Base-by-base conservation (phyloP, 2,888 invertebrate species). In the Schizaphis graminum region DNA sequence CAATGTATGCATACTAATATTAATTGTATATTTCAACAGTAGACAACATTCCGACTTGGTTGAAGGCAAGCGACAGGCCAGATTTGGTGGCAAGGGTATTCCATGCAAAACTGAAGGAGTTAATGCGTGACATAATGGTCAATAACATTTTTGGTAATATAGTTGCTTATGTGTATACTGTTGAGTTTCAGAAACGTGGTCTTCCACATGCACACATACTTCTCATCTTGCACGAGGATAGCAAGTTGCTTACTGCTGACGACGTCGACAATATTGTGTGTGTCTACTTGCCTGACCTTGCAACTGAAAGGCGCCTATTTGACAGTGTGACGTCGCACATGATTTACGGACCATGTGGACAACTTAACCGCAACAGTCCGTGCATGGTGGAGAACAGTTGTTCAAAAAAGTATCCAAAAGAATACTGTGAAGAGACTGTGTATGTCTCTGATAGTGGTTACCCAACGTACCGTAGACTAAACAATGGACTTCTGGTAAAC, bases 341-440 rank as follows among this genome's bases (percentile, higher is more conserved):
- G 94, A 85, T 95, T 10, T 94, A 95, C 85, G 93, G 92, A 4
- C 94, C 94, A 28, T 95, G 94, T 87, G 94, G 94, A 84, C n/a
- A n/a, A n/a, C n/a, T n/a, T n/a, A n/a, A n/a, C n/a, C n/a, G n/a
- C n/a, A n/a, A n/a, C n/a, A n/a, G 24, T 49, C 85, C 93, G 5
- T 94, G 91, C 47, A 94, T 93, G 91, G 35, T 49, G 28, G 84
- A 94, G 24, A 94, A 77, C 8, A 85, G 26, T n/a, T n/a, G n/a
- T n/a, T n/a, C n/a, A n/a, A n/a, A n/a, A n/a, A 88, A 89, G 5
- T 92, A 57, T 77, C 93, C 89, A 7, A 95, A 95, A 53, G 53
- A 47, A 8, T 94, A 91, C 35, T 28, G 7, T 21, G 84, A 94
- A 8, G 88, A 93, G 53, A 95, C 94, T 4, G 88, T 91, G 10